Evolutionary conservation across 2,113 vertebrate species (phyloP).

Genomic region (Origma solitaria): DNA sequence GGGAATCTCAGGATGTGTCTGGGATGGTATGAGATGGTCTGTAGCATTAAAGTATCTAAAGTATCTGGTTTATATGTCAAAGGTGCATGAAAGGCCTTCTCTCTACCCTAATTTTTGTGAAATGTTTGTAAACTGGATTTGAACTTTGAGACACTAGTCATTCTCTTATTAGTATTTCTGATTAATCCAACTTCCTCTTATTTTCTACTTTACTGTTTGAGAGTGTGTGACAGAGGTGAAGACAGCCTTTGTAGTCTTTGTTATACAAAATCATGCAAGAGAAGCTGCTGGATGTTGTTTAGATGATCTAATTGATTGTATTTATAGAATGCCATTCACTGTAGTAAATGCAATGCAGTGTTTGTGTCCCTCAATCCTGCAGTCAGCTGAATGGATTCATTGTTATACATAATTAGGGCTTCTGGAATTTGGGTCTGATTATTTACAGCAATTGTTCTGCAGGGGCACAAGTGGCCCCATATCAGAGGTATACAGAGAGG

Average conservation of each 20-base stretch:
- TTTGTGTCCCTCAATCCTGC: not conserved
- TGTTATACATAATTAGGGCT: constrained; percentile 15
- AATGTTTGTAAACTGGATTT: not conserved
- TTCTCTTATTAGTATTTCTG: not conserved
- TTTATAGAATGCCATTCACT: constrained; percentile 29
- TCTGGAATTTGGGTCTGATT: constrained; percentile 43
- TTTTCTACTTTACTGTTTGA: not conserved
- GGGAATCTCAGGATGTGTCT: not conserved
- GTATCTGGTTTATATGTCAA: not conserved
- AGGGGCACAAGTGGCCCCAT: not conserved
- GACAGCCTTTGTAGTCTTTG: constrained; percentile 2
- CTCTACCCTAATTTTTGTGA: not conserved
- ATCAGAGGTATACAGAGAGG: not conserved
- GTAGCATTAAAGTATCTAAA: not conserved
- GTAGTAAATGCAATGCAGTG: not conserved
- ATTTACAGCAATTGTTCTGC: constrained; percentile 13
- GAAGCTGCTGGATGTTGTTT: constrained; percentile 43
- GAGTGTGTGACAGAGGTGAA: not conserved
- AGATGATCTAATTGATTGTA: constrained; percentile 15
- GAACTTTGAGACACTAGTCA: not conserved
- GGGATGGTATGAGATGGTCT: not conserved
- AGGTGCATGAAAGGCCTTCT: not conserved
- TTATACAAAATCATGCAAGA: not conserved
- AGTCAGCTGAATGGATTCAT: constrained; percentile 14
- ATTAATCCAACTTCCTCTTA: not conserved